Percentiles rank a stretch among this genome's conserved stretches.
These are phyloP conservation scores for Agrypnus murinus DNA, from an alignment of 2,888 invertebrate species.

Conservation along the genomic window DNA sequence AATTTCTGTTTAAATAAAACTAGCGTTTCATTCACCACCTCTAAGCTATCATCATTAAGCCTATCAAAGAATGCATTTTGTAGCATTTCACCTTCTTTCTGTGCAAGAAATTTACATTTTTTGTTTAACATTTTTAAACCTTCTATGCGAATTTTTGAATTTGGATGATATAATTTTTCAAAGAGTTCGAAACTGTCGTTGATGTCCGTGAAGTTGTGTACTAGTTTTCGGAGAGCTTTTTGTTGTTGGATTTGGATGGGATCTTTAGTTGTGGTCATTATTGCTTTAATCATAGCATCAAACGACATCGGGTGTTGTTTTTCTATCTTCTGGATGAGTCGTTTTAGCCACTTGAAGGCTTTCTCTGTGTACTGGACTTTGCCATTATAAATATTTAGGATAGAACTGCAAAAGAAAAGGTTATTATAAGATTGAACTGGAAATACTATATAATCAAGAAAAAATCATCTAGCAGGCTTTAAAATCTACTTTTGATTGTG, in stretches of 20 bases:
- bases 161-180: conserved; percentile 83
- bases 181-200: conserved; percentile 72
- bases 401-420: conserved; percentile 59
- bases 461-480: too few relatives aligned
- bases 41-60: conserved; percentile 79
- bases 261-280: conserved; percentile 67
- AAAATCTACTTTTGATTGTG: too few relatives aligned
- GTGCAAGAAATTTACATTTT: conserved; percentile 72
- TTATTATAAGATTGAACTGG: too few relatives aligned
- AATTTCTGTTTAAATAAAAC: conserved; percentile 57
- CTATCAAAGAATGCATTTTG: conserved; percentile 79
- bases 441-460: too few relatives aligned
- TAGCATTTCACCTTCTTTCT: conserved; percentile 76
- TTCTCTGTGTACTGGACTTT: conserved; percentile 56
- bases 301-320: conserved; percentile 82
- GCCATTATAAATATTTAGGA: conserved; percentile 60
- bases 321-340: conserved; percentile 78
- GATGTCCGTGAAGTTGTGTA: conserved; percentile 58
- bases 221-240: conserved; percentile 61
- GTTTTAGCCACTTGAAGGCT: conserved; percentile 61
- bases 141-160: conserved; percentile 77
- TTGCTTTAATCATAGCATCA: conserved; percentile 78
- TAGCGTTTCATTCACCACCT: conserved; percentile 76
- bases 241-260: conserved; percentile 40
- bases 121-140: conserved; percentile 80